A percentile compares a stretch with the other conserved stretches of the same genome.
phyloP scores from a whole-genome alignment of 2,797 vertebrate species.

The Zenarchopterus dispar region DNA sequence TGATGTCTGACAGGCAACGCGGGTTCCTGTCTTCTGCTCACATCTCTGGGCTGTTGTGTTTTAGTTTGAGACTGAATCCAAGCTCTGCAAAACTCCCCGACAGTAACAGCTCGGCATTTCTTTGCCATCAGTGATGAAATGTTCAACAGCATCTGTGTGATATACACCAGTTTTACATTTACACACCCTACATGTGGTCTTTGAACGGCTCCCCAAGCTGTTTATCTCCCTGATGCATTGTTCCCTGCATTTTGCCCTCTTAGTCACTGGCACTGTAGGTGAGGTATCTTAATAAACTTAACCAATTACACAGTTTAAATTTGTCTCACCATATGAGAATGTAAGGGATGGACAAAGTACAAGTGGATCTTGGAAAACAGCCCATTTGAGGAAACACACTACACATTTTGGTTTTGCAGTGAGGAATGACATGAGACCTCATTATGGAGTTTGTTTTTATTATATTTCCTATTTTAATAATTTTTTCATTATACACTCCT shows the following conservation, averaged over 20 bases:
- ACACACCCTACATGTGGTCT: background rate
- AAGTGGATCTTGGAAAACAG: background rate
- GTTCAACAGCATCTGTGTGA: background rate
- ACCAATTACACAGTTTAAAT: background rate
- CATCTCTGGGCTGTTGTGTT: background rate
- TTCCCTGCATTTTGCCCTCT: background rate
- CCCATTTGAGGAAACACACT: too few species aligned
- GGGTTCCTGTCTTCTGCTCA: background rate
- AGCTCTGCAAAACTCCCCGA: background rate
- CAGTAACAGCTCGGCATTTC: background rate
- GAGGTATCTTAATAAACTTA: background rate
- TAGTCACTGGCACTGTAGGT: background rate
- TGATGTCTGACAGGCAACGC: background rate
- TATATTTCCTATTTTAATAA: too few species aligned
- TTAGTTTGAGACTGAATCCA: background rate
- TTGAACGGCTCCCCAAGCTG: background rate
- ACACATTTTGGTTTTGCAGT: too few species aligned
- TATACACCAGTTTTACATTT: background rate
- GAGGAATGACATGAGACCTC: too few species aligned
- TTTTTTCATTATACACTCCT: too few species aligned
- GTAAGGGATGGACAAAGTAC: too few species aligned
- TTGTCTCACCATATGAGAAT: background rate
- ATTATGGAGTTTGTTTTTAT: too few species aligned
- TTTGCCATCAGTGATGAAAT: background rate
- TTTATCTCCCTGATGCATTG: background rate